Conservation (phyloP, 2,113 vertebrate species). For the Sebastes fasciatus region DNA sequence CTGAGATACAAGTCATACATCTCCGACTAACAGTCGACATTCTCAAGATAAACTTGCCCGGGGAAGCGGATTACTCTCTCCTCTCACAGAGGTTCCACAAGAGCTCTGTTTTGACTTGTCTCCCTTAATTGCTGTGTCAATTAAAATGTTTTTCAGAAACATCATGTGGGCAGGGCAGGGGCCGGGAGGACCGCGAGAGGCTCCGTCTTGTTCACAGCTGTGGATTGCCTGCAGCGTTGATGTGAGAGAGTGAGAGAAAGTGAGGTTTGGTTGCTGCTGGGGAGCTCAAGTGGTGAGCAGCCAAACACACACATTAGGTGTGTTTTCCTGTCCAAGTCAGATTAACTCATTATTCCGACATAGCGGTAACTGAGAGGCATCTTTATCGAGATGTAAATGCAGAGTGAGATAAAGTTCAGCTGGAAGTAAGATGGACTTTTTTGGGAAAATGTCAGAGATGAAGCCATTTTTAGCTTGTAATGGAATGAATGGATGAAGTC, state of each 20-base stretch:
- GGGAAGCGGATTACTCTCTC: constrained; percentile 69
- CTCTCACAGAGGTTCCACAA: constrained; percentile 55
- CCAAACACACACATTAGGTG: constrained; percentile 9
- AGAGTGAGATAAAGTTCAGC: constrained; percentile 4
- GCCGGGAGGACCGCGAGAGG: constrained; percentile 31
- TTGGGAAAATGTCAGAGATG: neutral
- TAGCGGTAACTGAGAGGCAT: constrained; percentile 11
- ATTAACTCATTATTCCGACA: constrained; percentile 44
- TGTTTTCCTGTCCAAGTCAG: constrained; percentile 57
- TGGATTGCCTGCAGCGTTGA: constrained; percentile 49
- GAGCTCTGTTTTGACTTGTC: constrained; percentile 77
- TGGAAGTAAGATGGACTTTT: neutral
- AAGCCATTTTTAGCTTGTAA: neutral
- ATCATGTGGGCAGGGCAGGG: constrained; percentile 42
- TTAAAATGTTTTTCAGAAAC: constrained; percentile 79
- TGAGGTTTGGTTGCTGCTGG: constrained; percentile 9
- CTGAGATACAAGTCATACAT: constrained; percentile 55
- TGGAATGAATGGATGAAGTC: neutral
- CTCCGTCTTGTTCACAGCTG: constrained; percentile 62
- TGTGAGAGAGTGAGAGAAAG: constrained; percentile 20
- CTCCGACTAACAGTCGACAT: constrained; percentile 56
- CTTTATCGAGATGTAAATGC: constrained; percentile 37
- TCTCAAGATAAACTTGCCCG: constrained; percentile 68
- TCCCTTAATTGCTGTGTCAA: constrained; percentile 76
- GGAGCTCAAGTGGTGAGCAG: constrained; percentile 3